These are phyloP conservation scores for Maniola jurtina DNA, from an alignment of 1,140 invertebrate genomes.

Conservation along the genomic window DNA sequence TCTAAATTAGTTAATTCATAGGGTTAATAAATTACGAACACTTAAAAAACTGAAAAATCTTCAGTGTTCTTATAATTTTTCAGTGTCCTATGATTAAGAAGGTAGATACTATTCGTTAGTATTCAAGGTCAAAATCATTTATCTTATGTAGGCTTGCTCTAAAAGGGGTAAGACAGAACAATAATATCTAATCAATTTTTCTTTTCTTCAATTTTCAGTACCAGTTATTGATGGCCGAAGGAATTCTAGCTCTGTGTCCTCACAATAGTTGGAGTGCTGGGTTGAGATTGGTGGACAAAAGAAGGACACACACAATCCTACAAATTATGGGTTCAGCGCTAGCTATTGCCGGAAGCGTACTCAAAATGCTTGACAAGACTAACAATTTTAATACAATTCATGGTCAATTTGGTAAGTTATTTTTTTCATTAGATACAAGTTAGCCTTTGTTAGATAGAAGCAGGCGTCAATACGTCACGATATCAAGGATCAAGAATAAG, in stretches of 20 bases:
- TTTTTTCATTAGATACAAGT: background rate
- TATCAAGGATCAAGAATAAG: no score
- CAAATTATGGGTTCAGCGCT: constrained; percentile 54
- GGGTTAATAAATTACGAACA: no score
- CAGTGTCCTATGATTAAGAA: no score
- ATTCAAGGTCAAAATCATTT: no score
- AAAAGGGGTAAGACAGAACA: no score
- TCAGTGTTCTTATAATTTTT: no score
- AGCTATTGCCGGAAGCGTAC: constrained; percentile 56
- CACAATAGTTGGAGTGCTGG: constrained; percentile 59
- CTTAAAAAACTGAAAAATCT: no score
- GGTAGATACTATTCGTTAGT: no score
- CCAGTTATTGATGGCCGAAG: constrained; percentile 63
- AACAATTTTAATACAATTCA: constrained; percentile 58
- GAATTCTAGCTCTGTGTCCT: constrained; percentile 53
- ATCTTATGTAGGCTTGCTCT: no score
- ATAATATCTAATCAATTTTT: background rate
- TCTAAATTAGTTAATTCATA: no score
- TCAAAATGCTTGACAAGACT: constrained; percentile 48
- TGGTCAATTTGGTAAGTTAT: constrained; percentile 59
- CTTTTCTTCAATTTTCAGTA: constrained; percentile 53
- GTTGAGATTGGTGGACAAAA: constrained; percentile 50
- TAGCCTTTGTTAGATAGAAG: background rate
- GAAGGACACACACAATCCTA: constrained; percentile 54
- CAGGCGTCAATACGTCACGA: no score